These are phyloP conservation scores for Drosophila pseudoobscura DNA, from an alignment of 1,140 invertebrate genomes.

Conservation along the genomic window DNA sequence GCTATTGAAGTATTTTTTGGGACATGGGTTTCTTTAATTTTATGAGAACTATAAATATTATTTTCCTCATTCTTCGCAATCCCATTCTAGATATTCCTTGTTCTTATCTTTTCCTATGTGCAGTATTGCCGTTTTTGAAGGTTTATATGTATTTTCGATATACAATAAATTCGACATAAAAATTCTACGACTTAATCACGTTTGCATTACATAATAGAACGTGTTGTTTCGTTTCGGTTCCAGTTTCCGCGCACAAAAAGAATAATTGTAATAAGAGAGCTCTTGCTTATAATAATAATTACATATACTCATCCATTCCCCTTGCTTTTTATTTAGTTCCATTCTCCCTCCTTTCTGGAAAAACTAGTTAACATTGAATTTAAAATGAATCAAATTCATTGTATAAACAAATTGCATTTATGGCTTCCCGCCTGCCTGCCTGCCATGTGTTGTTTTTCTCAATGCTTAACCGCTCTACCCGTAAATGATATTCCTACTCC, in stretches of 20 bases:
- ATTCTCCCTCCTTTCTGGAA: slow-evolving; percentile 13
- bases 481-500: slow-evolving; percentile 1
- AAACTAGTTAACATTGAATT: slow-evolving; percentile 75
- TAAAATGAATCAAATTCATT: slow-evolving; percentile 65
- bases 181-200: not conserved
- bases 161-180: too few relatives aligned
- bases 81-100: too few relatives aligned
- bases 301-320: slow-evolving; percentile 8
- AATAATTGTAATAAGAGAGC: slow-evolving; percentile 47
- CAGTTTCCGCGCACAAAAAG: slow-evolving; percentile 27
- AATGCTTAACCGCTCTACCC: slow-evolving; percentile 1
- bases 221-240: slow-evolving; percentile 13
- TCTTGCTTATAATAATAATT: slow-evolving; percentile 18
- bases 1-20: too few relatives aligned
- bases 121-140: too few relatives aligned
- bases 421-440: slow-evolving; percentile 48
- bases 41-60: too few relatives aligned
- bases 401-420: slow-evolving; percentile 57
- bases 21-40: too few relatives aligned
- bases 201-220: slow-evolving; percentile 16
- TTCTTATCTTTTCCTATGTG: too few relatives aligned
- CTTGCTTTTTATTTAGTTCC: not conserved
- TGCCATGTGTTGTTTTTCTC: slow-evolving; percentile 30
- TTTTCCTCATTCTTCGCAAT: too few relatives aligned
- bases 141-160: not conserved